These are phyloP conservation scores for Lasioglossum malachurum DNA, from an alignment of 2,888 invertebrate genomes.

Conservation along the genomic window DNA sequence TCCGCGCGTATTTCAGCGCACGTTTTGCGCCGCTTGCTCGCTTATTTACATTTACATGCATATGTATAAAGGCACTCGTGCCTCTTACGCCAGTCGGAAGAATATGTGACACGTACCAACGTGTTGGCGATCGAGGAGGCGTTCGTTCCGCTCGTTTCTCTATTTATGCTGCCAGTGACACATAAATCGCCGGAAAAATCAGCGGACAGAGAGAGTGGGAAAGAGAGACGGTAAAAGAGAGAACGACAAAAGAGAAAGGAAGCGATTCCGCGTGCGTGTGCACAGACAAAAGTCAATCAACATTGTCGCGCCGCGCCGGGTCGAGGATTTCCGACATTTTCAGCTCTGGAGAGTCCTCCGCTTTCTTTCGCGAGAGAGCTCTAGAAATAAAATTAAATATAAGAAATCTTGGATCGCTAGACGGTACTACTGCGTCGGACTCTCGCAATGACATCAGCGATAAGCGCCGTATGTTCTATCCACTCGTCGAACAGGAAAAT, in stretches of 20 bases:
- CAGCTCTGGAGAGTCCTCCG: not conserved
- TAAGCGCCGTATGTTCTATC: not conserved
- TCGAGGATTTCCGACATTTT: not conserved
- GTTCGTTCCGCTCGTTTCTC: conserved; percentile 37
- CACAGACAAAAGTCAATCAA: conserved; percentile 13
- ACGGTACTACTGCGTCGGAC: not conserved
- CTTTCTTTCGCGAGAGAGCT: not conserved
- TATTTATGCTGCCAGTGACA: conserved; percentile 22
- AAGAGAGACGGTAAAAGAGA: not conserved
- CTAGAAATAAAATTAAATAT: not conserved
- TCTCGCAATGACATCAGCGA: not conserved
- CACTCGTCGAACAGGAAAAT: not conserved
- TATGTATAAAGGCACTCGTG: conserved; percentile 61
- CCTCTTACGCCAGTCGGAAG: conserved; percentile 56
- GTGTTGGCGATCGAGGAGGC: conserved; percentile 46
- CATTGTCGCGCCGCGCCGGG: not conserved
- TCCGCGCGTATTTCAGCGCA: conserved; percentile 40
- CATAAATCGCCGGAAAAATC: conserved; percentile 1
- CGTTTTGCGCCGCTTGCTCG: conserved; percentile 33
- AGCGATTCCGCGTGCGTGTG: not conserved
- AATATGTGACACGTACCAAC: conserved; percentile 51
- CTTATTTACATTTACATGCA: conserved; percentile 63
- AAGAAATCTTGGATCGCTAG: not conserved
- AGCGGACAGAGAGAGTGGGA: not conserved
- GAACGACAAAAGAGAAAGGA: conserved; percentile 6